phyloP scores from a whole-genome alignment of 2,113 vertebrate species.

The Python bivittatus region DNA sequence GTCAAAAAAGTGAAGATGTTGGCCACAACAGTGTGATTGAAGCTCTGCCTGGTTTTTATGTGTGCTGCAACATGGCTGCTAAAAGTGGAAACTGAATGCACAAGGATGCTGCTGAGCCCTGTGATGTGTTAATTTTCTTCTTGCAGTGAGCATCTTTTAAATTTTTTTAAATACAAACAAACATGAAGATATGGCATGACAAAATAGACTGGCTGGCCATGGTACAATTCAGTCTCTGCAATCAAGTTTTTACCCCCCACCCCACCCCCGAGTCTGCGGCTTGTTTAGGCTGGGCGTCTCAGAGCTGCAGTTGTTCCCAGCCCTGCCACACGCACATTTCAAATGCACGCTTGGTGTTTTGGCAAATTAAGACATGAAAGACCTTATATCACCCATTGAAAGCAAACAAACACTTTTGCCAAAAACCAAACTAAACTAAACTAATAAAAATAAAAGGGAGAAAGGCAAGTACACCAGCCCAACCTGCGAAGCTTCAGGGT shows the following conservation, averaged over 20 bases:
- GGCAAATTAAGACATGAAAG: not conserved
- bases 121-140: not conserved
- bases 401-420: slow-evolving; percentile 6
- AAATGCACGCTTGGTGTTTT: not conserved
- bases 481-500: not conserved
- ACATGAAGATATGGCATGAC: not conserved
- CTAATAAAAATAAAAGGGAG: not conserved
- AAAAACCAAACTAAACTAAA: not conserved
- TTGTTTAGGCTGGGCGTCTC: not conserved
- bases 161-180: not conserved
- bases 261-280: not conserved
- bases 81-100: not conserved
- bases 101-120: too few species aligned
- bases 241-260: not conserved
- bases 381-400: not conserved
- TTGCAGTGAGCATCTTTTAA: not conserved
- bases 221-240: not conserved
- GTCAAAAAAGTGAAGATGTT: not conserved
- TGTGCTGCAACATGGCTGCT: not conserved
- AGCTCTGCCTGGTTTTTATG: not conserved
- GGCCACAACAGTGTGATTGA: not conserved
- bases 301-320: not conserved
- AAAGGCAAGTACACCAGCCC: not conserved
- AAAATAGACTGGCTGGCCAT: not conserved
- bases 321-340: too few species aligned